Evolutionary conservation across 1,140 invertebrate genomes (phyloP).

Genomic region (Zaprionus camerounensis): DNA sequence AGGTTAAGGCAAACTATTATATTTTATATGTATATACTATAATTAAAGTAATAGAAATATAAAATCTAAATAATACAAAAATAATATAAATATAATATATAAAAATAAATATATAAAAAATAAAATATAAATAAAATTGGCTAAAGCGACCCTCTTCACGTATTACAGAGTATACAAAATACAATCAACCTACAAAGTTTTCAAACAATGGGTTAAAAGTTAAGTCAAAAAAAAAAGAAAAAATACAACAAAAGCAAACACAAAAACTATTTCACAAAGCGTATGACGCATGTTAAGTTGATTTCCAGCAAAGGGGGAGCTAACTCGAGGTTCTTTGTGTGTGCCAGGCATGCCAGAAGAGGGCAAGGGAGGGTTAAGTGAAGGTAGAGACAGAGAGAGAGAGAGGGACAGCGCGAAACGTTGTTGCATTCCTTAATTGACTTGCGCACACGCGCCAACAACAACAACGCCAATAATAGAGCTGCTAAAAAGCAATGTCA

Average conservation of each 20-base stretch:
- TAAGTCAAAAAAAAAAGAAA: slow-evolving; percentile 7
- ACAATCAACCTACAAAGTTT: not conserved
- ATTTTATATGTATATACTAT: no score
- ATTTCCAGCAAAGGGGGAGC: slow-evolving; percentile 6
- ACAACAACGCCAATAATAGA: slow-evolving; percentile 50
- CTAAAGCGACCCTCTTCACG: not conserved
- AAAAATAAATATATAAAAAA: no score
- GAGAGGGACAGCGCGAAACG: slow-evolving; percentile 19
- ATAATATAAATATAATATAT: no score
- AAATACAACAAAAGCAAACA: slow-evolving; percentile 12
- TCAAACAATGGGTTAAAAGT: slow-evolving; percentile 16
- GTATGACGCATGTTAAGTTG: slow-evolving; percentile 50
- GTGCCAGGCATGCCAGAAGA: not conserved
- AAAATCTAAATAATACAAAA: not conserved
- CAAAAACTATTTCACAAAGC: slow-evolving; percentile 50
- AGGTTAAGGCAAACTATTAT: no score
- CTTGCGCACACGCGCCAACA: slow-evolving; percentile 68
- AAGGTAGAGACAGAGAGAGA: slow-evolving; percentile 11
- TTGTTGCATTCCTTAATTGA: slow-evolving; percentile 72
- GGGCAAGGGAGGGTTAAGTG: not conserved
- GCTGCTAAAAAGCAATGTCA: slow-evolving; percentile 60
- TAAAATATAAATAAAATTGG: not conserved
- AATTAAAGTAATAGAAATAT: no score
- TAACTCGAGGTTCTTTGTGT: slow-evolving; percentile 1
- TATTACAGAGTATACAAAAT: not conserved